A percentile compares a stretch with the other conserved stretches of the same genome.
Evolutionary conservation across 1,140 invertebrate genomes (phyloP).

Genomic region (Pseudomyrmex concolor): DNA sequence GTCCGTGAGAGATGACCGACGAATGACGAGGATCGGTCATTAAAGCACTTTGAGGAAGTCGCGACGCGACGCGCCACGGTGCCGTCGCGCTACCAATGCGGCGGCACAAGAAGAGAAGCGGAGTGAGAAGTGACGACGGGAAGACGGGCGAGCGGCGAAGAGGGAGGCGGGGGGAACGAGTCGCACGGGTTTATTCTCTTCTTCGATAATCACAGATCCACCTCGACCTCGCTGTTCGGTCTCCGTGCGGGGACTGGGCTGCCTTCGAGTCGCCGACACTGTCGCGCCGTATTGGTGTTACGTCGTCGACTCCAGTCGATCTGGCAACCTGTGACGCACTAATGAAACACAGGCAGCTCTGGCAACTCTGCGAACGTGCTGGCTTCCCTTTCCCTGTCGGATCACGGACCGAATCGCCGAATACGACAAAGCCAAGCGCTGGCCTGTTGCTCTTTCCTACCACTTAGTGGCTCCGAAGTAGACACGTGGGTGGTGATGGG

Average conservation of each 20-base stretch:
- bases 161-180: not conserved
- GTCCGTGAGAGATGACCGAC: conserved; percentile 24
- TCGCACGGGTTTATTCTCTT: conserved; percentile 6
- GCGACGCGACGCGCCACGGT: conserved; percentile 18
- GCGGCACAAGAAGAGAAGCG: not conserved
- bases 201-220: not conserved
- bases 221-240: conserved; percentile 21
- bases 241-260: conserved; percentile 10
- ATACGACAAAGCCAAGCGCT: conserved; percentile 71
- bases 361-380: conserved; percentile 43
- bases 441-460: conserved; percentile 78
- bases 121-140: too few species aligned
- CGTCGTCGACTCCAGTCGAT: not conserved
- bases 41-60: conserved; percentile 67
- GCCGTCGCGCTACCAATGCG: not conserved
- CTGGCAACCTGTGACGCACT: conserved; percentile 41
- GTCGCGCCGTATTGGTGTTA: conserved; percentile 10
- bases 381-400: not conserved
- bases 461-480: conserved; percentile 62
- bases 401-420: conserved; percentile 68
- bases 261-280: not conserved
- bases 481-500: not conserved
- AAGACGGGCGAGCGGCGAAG: not conserved
- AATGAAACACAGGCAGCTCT: conserved; percentile 31
- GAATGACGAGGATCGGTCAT: conserved; percentile 53